Evolutionary conservation across 2,797 vertebrate genomes (phyloP).

Genomic region (Bufotes viridis): DNA sequence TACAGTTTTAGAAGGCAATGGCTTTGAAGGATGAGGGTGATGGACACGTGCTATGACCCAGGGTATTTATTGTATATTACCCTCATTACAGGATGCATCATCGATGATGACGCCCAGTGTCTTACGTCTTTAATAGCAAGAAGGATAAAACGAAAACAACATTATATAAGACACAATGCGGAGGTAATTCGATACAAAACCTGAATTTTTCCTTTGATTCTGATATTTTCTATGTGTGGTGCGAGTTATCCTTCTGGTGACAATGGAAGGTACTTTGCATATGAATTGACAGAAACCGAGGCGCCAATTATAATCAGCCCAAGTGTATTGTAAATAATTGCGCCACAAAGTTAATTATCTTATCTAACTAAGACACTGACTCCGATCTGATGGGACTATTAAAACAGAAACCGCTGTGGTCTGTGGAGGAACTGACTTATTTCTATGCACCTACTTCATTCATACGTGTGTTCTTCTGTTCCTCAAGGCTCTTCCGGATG

Average conservation of each 20-base stretch:
- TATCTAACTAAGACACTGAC: neutral
- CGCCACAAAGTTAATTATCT: neutral
- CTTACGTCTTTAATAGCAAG: neutral
- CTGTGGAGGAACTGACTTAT: neutral
- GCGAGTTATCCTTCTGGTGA: neutral
- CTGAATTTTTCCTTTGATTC: neutral
- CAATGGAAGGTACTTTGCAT: neutral
- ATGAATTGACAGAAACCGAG: neutral
- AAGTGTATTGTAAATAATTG: neutral
- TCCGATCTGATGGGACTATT: neutral
- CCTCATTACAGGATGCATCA: neutral
- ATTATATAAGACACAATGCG: neutral
- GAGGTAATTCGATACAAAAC: neutral
- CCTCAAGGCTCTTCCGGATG: too few species aligned
- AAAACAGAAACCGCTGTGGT: neutral
- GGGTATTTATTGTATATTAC: too few species aligned
- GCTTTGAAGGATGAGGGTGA: neutral
- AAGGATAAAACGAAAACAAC: neutral
- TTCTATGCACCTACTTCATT: too few species aligned
- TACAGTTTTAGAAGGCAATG: neutral
- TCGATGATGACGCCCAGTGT: neutral
- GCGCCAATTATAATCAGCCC: constrained; percentile 4
- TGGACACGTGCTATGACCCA: neutral
- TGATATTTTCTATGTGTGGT: neutral
- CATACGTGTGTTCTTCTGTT: too few species aligned